Conservation (phyloP, 2,113 vertebrate genomes). For the Pollimyrus isidori region DNA sequence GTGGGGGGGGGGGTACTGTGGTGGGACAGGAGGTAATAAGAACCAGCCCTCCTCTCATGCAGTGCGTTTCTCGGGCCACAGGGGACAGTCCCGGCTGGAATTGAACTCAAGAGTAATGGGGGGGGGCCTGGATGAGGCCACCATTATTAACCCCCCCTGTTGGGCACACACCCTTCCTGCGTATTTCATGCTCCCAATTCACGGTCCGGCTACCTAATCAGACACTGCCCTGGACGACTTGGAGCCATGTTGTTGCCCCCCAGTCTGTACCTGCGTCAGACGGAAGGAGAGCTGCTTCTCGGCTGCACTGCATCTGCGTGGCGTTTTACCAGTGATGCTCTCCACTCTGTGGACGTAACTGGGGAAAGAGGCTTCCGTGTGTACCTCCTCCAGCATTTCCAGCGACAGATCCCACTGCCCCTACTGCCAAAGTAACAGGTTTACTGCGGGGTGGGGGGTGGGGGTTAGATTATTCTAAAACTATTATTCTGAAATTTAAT, state of each 20-base stretch:
- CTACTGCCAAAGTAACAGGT: neutral
- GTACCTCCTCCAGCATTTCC: neutral
- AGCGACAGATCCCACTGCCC: neutral
- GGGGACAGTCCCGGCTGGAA: constrained; percentile 62
- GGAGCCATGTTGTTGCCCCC: constrained; percentile 41
- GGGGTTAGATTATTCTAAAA: neutral
- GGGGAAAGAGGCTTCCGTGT: neutral
- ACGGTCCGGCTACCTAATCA: constrained; percentile 65
- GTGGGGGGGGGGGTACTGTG: neutral
- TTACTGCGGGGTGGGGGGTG: neutral
- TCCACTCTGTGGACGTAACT: neutral
- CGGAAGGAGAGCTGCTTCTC: constrained; percentile 36
- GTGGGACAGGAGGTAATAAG: neutral
- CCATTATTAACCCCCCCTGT: constrained; percentile 55
- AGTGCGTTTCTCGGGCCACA: constrained; percentile 16
- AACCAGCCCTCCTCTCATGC: neutral
- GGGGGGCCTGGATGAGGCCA: constrained; percentile 37
- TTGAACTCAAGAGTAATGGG: constrained; percentile 26
- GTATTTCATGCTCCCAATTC: constrained; percentile 74
- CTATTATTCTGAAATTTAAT: neutral
- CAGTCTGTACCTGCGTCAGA: constrained; percentile 41
- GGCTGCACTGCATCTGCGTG: no score
- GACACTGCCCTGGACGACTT: constrained; percentile 65
- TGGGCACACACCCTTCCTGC: constrained; percentile 61
- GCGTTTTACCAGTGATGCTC: neutral